These are phyloP conservation scores for Notolabrus celidotus DNA, from an alignment of 2,797 vertebrate species.

Conservation along the genomic window DNA sequence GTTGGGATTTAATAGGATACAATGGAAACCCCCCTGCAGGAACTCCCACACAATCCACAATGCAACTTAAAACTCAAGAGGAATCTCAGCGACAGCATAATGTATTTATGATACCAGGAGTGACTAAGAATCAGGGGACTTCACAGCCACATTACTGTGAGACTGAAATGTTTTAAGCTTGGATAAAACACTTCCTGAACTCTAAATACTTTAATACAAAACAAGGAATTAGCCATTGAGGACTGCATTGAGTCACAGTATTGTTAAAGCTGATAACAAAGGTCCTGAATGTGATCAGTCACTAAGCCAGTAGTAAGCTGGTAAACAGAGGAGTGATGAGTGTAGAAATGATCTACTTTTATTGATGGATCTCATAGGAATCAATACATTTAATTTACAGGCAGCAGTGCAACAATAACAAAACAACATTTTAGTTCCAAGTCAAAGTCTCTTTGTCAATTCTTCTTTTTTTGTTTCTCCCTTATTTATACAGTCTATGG, in stretches of 20 bases:
- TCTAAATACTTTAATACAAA: slow-evolving; percentile 3
- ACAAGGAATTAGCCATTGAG: neutral
- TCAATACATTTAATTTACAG: neutral
- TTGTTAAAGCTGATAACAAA: neutral
- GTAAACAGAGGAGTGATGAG: too few relatives aligned
- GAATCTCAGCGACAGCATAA: slow-evolving; percentile 56
- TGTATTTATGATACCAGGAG: slow-evolving; percentile 66
- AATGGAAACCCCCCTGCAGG: slow-evolving; percentile 9
- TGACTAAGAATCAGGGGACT: slow-evolving; percentile 61
- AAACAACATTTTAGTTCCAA: neutral
- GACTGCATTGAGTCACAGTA: neutral
- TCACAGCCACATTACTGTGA: slow-evolving; percentile 23
- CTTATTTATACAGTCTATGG: too few relatives aligned
- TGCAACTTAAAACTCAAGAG: slow-evolving; percentile 45
- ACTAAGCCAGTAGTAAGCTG: neutral
- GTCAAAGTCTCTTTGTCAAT: too few relatives aligned
- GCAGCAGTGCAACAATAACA: neutral
- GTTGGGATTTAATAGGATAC: slow-evolving; percentile 25
- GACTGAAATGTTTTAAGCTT: slow-evolving; percentile 17
- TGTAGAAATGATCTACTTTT: neutral
- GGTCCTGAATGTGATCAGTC: neutral
- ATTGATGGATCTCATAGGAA: neutral
- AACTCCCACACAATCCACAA: slow-evolving; percentile 40
- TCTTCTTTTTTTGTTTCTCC: too few relatives aligned
- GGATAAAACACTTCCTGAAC: slow-evolving; percentile 14